phyloP scores from a whole-genome alignment of 2,113 vertebrate genomes.

The Labeo catla region DNA sequence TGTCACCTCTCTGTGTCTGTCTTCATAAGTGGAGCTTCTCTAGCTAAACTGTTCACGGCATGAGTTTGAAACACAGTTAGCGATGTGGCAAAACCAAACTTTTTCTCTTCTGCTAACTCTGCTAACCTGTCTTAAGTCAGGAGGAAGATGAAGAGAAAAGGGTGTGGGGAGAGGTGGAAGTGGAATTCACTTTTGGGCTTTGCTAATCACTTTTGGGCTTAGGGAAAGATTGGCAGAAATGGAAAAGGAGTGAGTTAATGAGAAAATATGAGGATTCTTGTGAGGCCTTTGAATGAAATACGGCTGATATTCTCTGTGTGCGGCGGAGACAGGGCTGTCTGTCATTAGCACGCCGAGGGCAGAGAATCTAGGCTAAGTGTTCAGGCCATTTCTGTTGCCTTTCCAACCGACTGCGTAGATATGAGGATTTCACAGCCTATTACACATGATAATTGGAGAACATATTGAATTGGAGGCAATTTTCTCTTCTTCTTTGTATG shows the following conservation, averaged over 20 bases:
- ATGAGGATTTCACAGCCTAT: slow-evolving; percentile 84
- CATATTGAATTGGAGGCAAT: slow-evolving; percentile 74
- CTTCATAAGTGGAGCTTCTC: slow-evolving; percentile 2
- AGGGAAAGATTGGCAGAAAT: slow-evolving; percentile 27
- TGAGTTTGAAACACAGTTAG: not conserved
- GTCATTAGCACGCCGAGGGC: slow-evolving; percentile 71
- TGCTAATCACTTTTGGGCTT: slow-evolving; percentile 40
- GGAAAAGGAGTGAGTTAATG: slow-evolving; percentile 31
- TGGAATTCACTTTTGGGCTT: slow-evolving; percentile 40
- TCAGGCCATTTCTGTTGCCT: slow-evolving; percentile 74
- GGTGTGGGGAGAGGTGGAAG: not conserved
- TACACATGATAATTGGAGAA: slow-evolving; percentile 80
- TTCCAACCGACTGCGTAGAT: slow-evolving; percentile 77
- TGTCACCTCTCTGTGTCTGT: not conserved
- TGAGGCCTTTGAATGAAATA: slow-evolving; percentile 36
- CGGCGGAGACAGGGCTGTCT: slow-evolving; percentile 75
- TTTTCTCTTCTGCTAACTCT: not conserved
- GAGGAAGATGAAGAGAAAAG: slow-evolving; percentile 9
- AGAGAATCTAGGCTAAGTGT: slow-evolving; percentile 77
- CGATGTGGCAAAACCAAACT: slow-evolving; percentile 11
- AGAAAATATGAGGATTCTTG: slow-evolving; percentile 27
- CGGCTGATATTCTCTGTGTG: slow-evolving; percentile 69
- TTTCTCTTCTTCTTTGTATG: slow-evolving; percentile 59
- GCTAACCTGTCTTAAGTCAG: not conserved
- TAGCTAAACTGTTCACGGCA: not conserved